Evolutionary conservation across 2,113 vertebrate genomes (phyloP).

Genomic region (Lepus europaeus): DNA sequence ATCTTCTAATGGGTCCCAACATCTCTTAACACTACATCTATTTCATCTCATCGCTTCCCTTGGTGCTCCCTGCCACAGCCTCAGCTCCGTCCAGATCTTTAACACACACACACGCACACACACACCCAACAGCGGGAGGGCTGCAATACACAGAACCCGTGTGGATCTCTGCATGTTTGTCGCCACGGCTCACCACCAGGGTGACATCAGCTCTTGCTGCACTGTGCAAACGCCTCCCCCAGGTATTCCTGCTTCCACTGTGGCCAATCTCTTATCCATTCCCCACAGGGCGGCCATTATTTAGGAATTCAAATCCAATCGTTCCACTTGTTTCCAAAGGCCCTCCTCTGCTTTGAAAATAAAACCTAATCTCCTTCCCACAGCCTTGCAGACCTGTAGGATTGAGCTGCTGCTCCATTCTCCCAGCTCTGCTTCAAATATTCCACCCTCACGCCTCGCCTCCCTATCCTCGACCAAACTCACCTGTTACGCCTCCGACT

Average conservation of each 20-base stretch:
- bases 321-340: constrained; percentile 24
- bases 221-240: neutral
- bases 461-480: neutral
- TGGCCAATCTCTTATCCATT: neutral
- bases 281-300: constrained; percentile 14
- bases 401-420: neutral
- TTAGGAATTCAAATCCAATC: constrained; percentile 61
- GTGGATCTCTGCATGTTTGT: neutral
- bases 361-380: constrained; percentile 17
- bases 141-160: neutral
- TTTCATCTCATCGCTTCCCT: neutral
- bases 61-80: no score
- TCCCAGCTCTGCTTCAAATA: neutral
- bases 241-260: neutral
- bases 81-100: neutral
- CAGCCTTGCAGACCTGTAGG: neutral
- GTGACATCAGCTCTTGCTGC: neutral
- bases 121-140: neutral
- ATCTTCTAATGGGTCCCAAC: neutral
- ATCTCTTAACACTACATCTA: neutral
- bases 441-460: neutral
- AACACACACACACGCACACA: no score
- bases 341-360: neutral
- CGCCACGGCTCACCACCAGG: neutral
- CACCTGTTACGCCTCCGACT: neutral